Evolutionary conservation across 2,888 invertebrate species (phyloP).

Genomic region (Carcina quercana): DNA sequence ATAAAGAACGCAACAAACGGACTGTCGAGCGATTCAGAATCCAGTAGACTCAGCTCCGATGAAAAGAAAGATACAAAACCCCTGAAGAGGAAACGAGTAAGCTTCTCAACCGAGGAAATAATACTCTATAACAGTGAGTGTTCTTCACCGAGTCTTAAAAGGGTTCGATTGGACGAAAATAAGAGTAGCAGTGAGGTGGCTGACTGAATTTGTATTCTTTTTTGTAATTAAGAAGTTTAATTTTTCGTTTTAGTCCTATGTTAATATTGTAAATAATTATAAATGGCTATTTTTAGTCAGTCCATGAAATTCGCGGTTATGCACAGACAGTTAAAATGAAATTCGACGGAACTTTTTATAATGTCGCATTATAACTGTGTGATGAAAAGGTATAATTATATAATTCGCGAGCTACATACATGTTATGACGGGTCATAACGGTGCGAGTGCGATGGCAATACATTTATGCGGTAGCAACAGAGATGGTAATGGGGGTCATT

Average conservation of each 20-base stretch:
- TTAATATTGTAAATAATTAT: background rate
- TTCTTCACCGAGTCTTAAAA: constrained; percentile 23
- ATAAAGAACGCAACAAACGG: constrained; percentile 53
- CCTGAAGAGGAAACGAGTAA: constrained; percentile 40
- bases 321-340: too few species aligned
- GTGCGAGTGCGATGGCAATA: too few species aligned
- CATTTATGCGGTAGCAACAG: too few species aligned
- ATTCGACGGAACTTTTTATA: too few species aligned
- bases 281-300: background rate
- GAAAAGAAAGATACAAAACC: constrained; percentile 24
- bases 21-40: constrained; percentile 45
- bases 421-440: too few species aligned
- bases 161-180: constrained; percentile 20
- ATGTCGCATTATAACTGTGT: too few species aligned
- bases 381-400: too few species aligned
- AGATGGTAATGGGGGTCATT: too few species aligned
- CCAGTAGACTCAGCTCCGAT: constrained; percentile 29
- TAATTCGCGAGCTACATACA: too few species aligned
- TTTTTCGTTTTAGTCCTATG: background rate
- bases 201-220: background rate
- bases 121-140: background rate
- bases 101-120: constrained; percentile 36
- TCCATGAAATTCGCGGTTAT: too few species aligned
- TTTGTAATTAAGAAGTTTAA: background rate
- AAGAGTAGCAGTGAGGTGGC: constrained; percentile 2